Percentiles rank a stretch among this genome's conserved stretches.
Evolutionary conservation across 2,113 vertebrate genomes (phyloP).

Genomic region (Nycticorax nycticorax): DNA sequence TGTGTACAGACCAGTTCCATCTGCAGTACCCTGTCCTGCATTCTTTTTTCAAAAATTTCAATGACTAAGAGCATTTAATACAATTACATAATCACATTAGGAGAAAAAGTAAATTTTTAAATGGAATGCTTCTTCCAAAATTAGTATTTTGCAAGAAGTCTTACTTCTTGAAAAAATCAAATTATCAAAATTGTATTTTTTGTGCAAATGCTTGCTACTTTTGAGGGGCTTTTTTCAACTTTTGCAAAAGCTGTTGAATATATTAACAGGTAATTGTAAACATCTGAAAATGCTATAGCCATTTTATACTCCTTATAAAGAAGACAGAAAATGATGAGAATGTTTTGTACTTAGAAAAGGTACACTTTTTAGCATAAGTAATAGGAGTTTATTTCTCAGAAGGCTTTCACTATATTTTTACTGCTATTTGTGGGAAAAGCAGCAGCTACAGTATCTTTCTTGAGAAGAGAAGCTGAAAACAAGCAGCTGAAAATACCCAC

Average conservation of each 20-base stretch:
- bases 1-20: background rate
- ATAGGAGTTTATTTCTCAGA: background rate
- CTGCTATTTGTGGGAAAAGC: background rate
- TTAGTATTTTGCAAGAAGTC: background rate
- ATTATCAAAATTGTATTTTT: background rate
- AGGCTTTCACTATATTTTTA: background rate
- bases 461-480: background rate
- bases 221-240: background rate
- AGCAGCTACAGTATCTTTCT: background rate
- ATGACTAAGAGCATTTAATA: background rate
- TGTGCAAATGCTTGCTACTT: background rate
- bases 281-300: background rate
- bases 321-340: background rate
- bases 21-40: background rate
- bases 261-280: background rate
- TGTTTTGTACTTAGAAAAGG: background rate
- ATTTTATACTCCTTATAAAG: background rate
- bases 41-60: background rate
- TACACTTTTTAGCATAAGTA: background rate
- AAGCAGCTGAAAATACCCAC: background rate
- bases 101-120: background rate
- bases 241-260: background rate
- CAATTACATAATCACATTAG: conserved; percentile 11
- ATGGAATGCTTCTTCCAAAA: background rate
- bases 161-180: background rate